Percentiles rank a stretch among this genome's conserved stretches.
These are phyloP conservation scores for Lathamus discolor DNA, from an alignment of 2,113 vertebrate genomes.

Conservation along the genomic window DNA sequence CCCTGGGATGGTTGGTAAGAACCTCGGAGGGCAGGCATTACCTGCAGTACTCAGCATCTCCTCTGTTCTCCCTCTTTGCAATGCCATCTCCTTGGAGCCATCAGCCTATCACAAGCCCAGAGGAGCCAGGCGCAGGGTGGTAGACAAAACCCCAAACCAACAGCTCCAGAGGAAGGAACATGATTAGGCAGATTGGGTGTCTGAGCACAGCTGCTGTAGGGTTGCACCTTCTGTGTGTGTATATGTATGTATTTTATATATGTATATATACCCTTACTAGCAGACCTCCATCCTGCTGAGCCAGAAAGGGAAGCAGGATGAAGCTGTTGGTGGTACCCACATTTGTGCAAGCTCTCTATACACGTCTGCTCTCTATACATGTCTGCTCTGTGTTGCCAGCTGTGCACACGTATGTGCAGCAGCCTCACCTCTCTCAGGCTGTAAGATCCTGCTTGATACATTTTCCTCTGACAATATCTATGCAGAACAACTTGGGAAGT, in stretches of 20 bases:
- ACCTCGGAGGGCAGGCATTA: background rate
- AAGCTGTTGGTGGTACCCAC: background rate
- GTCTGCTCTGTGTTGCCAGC: background rate
- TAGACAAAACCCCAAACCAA: background rate
- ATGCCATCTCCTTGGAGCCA: background rate
- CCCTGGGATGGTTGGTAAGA: background rate
- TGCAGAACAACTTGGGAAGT: background rate
- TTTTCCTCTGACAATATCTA: background rate
- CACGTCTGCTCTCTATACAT: background rate
- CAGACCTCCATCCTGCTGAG: too few relatives aligned
- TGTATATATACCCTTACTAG: too few relatives aligned
- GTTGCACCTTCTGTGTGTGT: background rate
- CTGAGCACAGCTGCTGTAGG: background rate
- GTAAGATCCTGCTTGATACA: background rate
- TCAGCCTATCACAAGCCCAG: rapidly evolving
- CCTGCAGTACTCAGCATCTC: rapidly evolving
- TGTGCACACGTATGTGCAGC: background rate
- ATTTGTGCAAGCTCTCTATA: rapidly evolving
- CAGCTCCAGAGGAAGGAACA: background rate
- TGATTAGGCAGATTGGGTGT: background rate
- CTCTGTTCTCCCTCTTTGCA: background rate
- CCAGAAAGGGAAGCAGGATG: background rate
- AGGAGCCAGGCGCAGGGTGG: background rate
- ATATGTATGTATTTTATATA: too few relatives aligned
- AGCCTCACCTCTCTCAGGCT: background rate